Percentiles rank a stretch among this genome's conserved stretches.
phyloP scores from a whole-genome alignment of 1,140 invertebrate species.

The Leptinotarsa lineolata region DNA sequence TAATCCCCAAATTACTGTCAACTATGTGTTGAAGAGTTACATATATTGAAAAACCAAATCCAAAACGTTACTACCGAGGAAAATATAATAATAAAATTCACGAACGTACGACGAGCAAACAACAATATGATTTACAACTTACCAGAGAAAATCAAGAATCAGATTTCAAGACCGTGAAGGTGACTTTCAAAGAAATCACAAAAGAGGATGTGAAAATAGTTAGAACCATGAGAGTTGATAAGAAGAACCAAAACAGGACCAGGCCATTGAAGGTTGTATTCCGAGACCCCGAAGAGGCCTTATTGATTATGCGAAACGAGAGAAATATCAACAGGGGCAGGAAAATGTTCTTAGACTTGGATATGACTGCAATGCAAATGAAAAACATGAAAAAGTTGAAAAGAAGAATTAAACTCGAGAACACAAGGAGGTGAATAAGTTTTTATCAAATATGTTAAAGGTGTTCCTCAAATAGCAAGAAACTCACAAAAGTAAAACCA shows the following conservation, averaged over 20 bases:
- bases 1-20: neutral
- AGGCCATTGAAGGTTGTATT: neutral
- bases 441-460: neutral
- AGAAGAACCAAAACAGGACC: neutral
- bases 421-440: too few relatives aligned
- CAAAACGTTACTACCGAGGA: neutral
- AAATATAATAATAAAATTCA: neutral
- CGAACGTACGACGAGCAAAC: neutral
- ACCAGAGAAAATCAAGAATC: neutral
- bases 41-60: conserved; percentile 4
- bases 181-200: neutral
- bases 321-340: neutral
- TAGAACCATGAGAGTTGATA: neutral
- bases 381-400: neutral
- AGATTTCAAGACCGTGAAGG: neutral
- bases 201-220: neutral
- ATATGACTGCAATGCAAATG: neutral
- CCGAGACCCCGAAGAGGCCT: neutral
- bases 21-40: neutral
- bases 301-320: neutral
- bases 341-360: neutral
- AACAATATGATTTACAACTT: neutral
- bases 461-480: neutral
- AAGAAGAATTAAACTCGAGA: neutral
- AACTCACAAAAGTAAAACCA: neutral